Percentiles rank a stretch among this genome's conserved stretches.
phyloP scores from a whole-genome alignment of 1,140 invertebrate species.

The Charaxes varanes region DNA sequence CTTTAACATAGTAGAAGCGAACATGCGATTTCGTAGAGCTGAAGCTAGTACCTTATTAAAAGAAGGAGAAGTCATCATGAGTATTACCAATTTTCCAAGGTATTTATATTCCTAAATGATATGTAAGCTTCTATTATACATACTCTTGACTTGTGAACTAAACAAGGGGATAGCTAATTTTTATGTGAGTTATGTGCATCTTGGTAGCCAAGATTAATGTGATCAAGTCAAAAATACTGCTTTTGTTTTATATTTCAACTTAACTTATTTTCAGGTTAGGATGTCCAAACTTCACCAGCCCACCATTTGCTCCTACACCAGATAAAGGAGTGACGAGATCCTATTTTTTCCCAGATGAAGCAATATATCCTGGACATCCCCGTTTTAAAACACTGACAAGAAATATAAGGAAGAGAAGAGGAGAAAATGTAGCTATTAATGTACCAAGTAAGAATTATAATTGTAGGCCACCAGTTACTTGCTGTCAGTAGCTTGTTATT shows the following conservation, averaged over 20 bases:
- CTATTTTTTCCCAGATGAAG: conserved; percentile 96
- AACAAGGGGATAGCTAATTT: too few species aligned
- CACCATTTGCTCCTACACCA: conserved; percentile 81
- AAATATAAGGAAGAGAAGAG: conserved; percentile 93
- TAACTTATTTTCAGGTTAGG: conserved; percentile 83
- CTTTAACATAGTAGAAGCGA: conserved; percentile 98
- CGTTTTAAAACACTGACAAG: conserved; percentile 95
- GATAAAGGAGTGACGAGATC: conserved; percentile 84
- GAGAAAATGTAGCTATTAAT: conserved; percentile 97
- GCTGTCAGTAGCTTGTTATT: too few species aligned
- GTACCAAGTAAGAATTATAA: conserved; percentile 85
- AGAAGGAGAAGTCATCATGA: conserved; percentile 90
- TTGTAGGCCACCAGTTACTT: too few species aligned
- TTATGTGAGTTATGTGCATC: too few species aligned
- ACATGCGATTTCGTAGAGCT: conserved; percentile 93
- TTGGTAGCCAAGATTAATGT: too few species aligned
- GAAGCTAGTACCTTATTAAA: conserved; percentile 88
- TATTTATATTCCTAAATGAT: conserved; percentile 45
- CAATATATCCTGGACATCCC: conserved; percentile 94
- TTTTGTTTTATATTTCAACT: conserved; percentile 1
- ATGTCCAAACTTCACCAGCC: conserved; percentile 91
- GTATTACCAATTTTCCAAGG: conserved; percentile 95
- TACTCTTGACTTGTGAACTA: too few species aligned
- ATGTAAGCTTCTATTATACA: too few species aligned
- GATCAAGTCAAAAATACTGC: neutral